Percentiles rank a stretch among this genome's conserved stretches.
These are phyloP conservation scores for Xestia rhomboidea DNA, from an alignment of 2,888 invertebrate species.

Conservation along the genomic window DNA sequence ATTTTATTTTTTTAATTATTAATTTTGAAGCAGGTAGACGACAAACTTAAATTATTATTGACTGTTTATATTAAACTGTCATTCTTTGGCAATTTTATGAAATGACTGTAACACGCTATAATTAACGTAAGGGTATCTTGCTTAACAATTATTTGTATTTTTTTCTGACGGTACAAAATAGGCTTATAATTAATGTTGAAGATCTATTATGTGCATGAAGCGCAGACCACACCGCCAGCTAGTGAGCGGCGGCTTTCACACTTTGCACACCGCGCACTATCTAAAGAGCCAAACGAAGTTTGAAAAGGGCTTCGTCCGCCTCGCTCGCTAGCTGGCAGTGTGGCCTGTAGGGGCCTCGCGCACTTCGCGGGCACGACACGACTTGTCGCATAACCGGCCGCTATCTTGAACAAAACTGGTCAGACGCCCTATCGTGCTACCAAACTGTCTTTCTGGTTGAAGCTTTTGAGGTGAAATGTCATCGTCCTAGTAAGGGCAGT, in stretches of 20 bases:
- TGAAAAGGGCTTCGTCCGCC: no score
- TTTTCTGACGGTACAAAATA: neutral
- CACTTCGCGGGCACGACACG: no score
- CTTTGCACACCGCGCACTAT: no score
- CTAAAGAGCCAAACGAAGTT: no score
- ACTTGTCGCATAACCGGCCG: neutral
- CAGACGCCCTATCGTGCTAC: accelerated
- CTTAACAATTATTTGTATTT: neutral
- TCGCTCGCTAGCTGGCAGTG: no score
- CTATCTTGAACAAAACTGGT: neutral
- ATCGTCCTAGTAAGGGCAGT: neutral
- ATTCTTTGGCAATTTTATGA: no score
- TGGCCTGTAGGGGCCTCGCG: neutral
- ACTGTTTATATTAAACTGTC: neutral
- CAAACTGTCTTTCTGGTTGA: neutral
- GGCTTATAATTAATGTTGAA: neutral
- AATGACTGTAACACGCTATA: no score
- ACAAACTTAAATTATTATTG: neutral
- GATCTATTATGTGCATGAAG: neutral
- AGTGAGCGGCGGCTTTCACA: no score
- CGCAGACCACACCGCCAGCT: no score
- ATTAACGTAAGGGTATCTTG: no score
- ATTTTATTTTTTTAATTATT: no score
- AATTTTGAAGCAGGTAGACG: neutral
- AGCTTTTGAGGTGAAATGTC: neutral